Conservation (phyloP, 1,140 invertebrate genomes). For the Drosophila sp. region DNA sequence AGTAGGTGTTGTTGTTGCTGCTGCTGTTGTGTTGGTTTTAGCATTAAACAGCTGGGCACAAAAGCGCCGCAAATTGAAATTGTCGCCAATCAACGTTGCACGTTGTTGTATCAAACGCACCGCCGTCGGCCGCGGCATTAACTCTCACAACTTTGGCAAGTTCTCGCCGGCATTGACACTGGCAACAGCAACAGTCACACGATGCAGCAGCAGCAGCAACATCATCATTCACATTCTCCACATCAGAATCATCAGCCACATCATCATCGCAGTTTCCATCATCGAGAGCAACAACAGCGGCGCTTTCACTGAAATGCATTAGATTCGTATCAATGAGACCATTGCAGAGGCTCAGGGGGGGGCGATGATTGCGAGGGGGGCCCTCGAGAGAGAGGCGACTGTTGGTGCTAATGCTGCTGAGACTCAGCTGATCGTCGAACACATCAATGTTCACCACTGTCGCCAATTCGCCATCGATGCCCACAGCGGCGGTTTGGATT, state of each 20-base stretch:
- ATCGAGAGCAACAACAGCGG: conserved; percentile 88
- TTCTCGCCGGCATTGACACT: conserved; percentile 13
- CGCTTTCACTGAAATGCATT: conserved; percentile 88
- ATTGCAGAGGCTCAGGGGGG: conserved; percentile 86
- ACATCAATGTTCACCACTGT: conserved; percentile 84
- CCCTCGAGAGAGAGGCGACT: conserved; percentile 90
- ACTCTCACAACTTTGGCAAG: conserved; percentile 77
- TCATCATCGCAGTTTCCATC: conserved; percentile 86
- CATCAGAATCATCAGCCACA: background rate
- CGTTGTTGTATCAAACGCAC: conserved; percentile 34
- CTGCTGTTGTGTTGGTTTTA: background rate
- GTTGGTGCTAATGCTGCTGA: conserved; percentile 92
- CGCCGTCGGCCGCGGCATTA: conserved; percentile 63
- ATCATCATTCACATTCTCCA: background rate
- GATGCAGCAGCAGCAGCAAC: conserved; percentile 1
- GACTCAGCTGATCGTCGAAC: conserved; percentile 91
- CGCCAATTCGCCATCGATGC: conserved; percentile 51
- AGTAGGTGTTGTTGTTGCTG: conserved; percentile 17
- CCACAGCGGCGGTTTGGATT: conserved; percentile 29
- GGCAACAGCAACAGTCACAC: background rate
- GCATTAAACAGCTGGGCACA: conserved; percentile 63
- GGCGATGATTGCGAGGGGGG: conserved; percentile 89
- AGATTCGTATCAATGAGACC: conserved; percentile 89
- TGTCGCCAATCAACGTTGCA: conserved; percentile 50
- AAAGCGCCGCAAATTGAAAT: conserved; percentile 70